phyloP scores from a whole-genome alignment of 2,797 vertebrate genomes.

The Cynopterus sphinx region DNA sequence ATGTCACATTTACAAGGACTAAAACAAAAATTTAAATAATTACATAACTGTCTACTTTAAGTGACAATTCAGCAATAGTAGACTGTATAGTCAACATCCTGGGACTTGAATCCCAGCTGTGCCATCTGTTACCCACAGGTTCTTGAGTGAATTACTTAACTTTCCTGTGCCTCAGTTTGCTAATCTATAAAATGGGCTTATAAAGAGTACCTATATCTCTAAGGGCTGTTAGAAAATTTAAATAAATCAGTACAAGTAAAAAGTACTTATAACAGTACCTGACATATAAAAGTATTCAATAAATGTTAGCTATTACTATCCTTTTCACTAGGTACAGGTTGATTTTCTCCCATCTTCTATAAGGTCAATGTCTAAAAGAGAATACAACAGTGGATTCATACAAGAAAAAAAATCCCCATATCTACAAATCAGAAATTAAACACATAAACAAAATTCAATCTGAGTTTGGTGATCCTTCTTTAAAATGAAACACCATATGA shows the following conservation, averaged over 20 bases:
- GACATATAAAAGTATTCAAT: not conserved
- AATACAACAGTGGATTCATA: not conserved
- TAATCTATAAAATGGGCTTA: not conserved
- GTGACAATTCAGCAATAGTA: not conserved
- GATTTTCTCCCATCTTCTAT: not conserved
- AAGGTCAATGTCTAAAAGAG: not conserved
- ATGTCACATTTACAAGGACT: not conserved
- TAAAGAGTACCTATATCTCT: not conserved
- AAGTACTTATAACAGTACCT: not conserved
- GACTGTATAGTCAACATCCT: not conserved
- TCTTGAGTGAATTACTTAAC: not conserved
- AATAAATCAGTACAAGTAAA: not conserved
- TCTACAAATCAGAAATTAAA: not conserved
- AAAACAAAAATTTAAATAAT: slow-evolving; percentile 21
- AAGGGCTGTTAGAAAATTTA: not conserved
- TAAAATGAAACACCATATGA: not conserved
- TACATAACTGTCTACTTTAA: not conserved
- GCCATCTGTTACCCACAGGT: not conserved
- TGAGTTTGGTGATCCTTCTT: not conserved
- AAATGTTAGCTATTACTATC: not conserved
- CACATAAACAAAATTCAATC: not conserved
- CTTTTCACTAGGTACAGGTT: not conserved
- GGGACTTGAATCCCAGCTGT: not conserved
- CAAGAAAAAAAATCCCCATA: not conserved
- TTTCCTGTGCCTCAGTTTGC: not conserved